phyloP scores from a whole-genome alignment of 2,113 vertebrate genomes.

The Rhineura floridana region DNA sequence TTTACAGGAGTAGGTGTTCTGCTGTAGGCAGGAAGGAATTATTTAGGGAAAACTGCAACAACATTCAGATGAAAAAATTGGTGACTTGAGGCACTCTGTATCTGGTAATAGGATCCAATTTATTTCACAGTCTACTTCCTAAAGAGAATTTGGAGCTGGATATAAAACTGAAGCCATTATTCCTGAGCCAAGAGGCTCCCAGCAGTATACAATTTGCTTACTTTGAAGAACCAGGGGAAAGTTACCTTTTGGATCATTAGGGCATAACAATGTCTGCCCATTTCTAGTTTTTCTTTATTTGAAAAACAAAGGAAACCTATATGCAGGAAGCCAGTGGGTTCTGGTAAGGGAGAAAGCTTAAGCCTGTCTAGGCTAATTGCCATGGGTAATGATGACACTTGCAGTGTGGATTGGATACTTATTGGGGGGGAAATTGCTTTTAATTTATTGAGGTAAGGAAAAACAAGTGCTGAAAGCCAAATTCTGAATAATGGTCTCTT shows the following conservation, averaged over 20 bases:
- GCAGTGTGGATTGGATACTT: neutral
- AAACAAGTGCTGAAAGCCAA: neutral
- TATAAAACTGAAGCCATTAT: neutral
- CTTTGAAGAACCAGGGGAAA: neutral
- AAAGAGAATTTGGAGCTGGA: neutral
- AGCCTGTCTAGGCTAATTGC: neutral
- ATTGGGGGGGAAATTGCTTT: neutral
- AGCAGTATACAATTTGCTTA: neutral
- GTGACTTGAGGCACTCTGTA: neutral
- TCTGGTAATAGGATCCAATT: neutral
- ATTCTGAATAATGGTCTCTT: neutral
- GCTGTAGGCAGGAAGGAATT: slow-evolving; percentile 4
- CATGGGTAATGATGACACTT: neutral
- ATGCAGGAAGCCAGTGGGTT: neutral
- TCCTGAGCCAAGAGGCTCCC: neutral
- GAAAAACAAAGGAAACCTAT: neutral
- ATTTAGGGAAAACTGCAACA: slow-evolving; percentile 13
- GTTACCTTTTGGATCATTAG: neutral
- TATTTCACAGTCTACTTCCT: slow-evolving; percentile 4
- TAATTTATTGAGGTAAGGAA: neutral
- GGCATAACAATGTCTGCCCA: neutral
- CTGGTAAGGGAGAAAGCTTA: neutral
- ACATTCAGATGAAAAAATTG: neutral
- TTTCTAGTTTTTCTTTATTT: neutral
- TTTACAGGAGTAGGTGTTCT: neutral